Base-by-base conservation (phyloP, 1,140 invertebrate species). In the Drosophila seguyi region DNA sequence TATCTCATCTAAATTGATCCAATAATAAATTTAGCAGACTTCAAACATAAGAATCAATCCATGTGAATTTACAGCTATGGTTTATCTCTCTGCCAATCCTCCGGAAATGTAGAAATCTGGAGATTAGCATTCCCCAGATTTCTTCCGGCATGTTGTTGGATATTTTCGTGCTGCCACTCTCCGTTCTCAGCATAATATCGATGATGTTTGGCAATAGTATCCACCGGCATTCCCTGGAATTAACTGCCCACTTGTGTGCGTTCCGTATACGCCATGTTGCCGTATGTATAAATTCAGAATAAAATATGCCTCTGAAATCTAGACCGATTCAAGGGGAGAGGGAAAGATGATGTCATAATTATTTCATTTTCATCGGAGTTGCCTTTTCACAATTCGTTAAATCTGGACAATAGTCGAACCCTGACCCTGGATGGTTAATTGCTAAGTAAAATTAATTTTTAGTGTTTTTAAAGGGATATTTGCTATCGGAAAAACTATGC, bases 331-430 rank as follows among this genome's bases (percentile, higher is more conserved):
- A 8, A 13, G 44, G 4, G 6, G 13, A n/a, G n/a, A n/a, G n/a
- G n/a, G n/a, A 8, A 44, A 11, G 31, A 18, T 55, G 25, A n/a
- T 71, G 68, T 36, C 66, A 71, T 72, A 48, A 72, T 71, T 72
- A 72, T 71, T 72, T 72, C 50, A 71, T 72, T 57, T 72, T 72
- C 65, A 34, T 71, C 58, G 20, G 52, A 72, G 59, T 72, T 72
- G 68, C 66, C 68, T 72, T 72, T 72, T 71, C 68, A 72, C 53
- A 72, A 59, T 59, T 72, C 68, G 66, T 72, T 71, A 72, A 72
- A 50, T 72, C 68, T 72, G 36, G 66, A 50, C 66, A 71, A 72
- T 71, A 71, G 50, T 14, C 22, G 22, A 14, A 13, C 36, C 16
- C 41, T 48, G 29, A 7, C 47, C 27, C 47, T 5, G 31, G 20